Conservation (phyloP, 1,140 invertebrate genomes). For the Coptotermes formosanus region DNA sequence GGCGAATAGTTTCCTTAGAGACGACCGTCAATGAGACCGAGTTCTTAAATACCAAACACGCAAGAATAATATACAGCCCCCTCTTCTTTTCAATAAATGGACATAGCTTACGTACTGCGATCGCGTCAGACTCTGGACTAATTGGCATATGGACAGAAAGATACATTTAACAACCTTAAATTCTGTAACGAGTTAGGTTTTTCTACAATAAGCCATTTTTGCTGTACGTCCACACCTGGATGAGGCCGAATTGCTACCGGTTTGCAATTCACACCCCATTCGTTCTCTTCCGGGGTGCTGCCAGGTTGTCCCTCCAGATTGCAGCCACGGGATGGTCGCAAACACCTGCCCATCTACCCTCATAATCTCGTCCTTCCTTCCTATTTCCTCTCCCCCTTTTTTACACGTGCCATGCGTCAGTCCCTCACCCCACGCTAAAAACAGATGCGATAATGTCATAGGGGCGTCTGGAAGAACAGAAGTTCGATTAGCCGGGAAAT, state of each 20-base stretch:
- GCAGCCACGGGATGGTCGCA: neutral
- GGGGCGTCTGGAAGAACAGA: neutral
- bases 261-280: neutral
- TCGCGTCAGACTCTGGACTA: neutral
- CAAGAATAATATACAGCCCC: too few species aligned
- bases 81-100: too few species aligned
- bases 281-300: too few species aligned
- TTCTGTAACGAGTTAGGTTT: neutral
- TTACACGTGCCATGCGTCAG: neutral
- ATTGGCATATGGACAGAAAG: neutral
- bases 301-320: neutral
- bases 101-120: too few species aligned
- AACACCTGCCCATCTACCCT: neutral
- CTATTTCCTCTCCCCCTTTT: neutral
- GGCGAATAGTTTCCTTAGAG: too few species aligned
- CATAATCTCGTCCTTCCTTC: neutral
- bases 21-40: too few species aligned
- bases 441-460: slow-evolving; percentile 5
- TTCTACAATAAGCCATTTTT: neutral
- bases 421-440: neutral
- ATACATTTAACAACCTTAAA: neutral
- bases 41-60: too few species aligned
- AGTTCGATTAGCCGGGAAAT: slow-evolving; percentile 3
- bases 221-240: neutral
- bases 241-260: neutral